These are phyloP conservation scores for Aldrovandia affinis DNA, from an alignment of 2,797 vertebrate species.

Conservation along the genomic window DNA sequence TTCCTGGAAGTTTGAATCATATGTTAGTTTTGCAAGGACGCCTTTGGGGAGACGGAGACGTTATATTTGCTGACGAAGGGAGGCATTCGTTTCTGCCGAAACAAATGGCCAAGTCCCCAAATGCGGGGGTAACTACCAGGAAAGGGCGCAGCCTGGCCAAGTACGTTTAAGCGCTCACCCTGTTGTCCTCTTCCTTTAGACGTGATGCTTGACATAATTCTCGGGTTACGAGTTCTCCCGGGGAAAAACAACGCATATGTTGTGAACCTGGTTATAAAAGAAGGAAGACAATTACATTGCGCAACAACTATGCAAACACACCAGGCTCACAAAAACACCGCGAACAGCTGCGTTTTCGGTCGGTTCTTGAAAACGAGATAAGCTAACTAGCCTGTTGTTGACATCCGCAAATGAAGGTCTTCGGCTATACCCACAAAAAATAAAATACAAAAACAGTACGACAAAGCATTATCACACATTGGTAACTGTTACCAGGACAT, in stretches of 20 bases:
- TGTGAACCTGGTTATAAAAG: neutral
- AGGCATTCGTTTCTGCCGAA: neutral
- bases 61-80: neutral
- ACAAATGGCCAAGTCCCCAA: neutral
- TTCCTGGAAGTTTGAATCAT: conserved; percentile 34
- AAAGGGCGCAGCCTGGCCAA: conserved; percentile 31
- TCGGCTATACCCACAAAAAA: neutral
- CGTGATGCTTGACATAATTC: neutral
- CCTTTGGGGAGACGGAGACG: neutral
- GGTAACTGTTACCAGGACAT: neutral
- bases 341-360: neutral
- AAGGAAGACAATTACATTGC: neutral
- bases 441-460: neutral
- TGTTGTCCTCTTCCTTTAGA: neutral
- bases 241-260: neutral
- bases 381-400: neutral
- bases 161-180: neutral
- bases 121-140: conserved; percentile 38
- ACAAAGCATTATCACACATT: neutral
- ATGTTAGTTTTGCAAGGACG: conserved; percentile 16
- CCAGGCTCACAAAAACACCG: neutral
- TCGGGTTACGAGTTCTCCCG: neutral
- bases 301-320: neutral
- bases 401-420: neutral
- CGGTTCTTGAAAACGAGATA: neutral